A percentile compares a stretch with the other conserved stretches of the same genome.
phyloP scores from a whole-genome alignment of 2,888 invertebrate genomes.

The Digitonthophagus gazella region DNA sequence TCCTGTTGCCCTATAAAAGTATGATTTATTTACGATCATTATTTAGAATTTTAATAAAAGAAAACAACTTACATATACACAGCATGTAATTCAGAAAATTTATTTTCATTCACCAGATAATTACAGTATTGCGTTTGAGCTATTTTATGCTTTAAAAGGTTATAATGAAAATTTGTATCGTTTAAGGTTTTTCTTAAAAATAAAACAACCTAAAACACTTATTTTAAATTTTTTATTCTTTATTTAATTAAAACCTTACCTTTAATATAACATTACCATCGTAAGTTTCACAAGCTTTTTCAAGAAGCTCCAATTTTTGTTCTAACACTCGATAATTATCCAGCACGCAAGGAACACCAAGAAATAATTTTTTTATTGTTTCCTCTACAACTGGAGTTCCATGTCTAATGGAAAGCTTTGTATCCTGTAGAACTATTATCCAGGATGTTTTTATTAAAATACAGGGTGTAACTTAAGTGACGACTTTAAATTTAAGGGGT shows the following conservation, averaged over 20 bases:
- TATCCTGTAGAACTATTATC: constrained; percentile 52
- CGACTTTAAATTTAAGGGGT: no score
- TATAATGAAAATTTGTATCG: constrained; percentile 65
- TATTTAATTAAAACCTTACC: constrained; percentile 49
- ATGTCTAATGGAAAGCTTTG: constrained; percentile 41
- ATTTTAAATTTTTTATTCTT: no score
- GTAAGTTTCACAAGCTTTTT: constrained; percentile 67
- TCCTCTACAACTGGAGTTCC: constrained; percentile 48
- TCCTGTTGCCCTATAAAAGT: constrained; percentile 42
- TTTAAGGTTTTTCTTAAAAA: constrained; percentile 75
- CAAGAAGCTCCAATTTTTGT: constrained; percentile 69
- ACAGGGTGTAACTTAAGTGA: no score
- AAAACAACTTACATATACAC: constrained; percentile 64
- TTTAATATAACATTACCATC: constrained; percentile 76
- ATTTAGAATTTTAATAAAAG: constrained; percentile 20
- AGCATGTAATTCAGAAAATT: constrained; percentile 67
- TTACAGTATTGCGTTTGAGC: constrained; percentile 74
- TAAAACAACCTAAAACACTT: constrained; percentile 68
- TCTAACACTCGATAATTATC: constrained; percentile 53
- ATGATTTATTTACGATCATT: constrained; percentile 17
- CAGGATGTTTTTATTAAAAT: no score
- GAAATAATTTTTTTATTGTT: constrained; percentile 54
- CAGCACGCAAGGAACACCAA: constrained; percentile 54
- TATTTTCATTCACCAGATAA: constrained; percentile 67
- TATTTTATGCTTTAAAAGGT: constrained; percentile 66